Evolutionary conservation across 53 echinoderm and acorn worm species (phyloP).

Genomic region (Mesocentrotus franciscanus): DNA sequence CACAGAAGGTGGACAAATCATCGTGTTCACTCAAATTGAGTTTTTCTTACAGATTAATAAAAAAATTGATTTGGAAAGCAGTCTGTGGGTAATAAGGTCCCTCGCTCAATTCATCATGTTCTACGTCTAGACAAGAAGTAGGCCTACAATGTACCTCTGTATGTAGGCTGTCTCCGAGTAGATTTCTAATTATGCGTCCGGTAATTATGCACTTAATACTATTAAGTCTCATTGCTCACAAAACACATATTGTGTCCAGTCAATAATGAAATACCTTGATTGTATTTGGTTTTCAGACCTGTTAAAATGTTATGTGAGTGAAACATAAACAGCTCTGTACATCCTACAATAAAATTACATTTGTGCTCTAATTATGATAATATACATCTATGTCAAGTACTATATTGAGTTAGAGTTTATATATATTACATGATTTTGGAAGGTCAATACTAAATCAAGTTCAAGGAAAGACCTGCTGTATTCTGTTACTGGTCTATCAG

Average conservation of each 20-base stretch:
- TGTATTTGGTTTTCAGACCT: background rate
- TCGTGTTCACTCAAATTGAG: background rate
- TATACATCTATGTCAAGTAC: too few relatives aligned
- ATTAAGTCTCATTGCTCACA: background rate
- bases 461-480: too few relatives aligned
- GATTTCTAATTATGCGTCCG: conserved; percentile 8
- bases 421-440: too few relatives aligned
- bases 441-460: too few relatives aligned
- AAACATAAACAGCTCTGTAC: too few relatives aligned
- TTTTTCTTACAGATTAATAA: background rate
- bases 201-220: conserved; percentile 5
- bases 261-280: background rate
- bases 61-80: background rate
- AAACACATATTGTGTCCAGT: background rate
- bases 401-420: too few relatives aligned
- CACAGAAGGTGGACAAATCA: background rate
- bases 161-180: background rate
- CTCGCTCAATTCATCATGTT: background rate
- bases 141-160: too few relatives aligned
- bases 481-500: too few relatives aligned
- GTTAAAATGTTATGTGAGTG: background rate
- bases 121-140: background rate
- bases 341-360: too few relatives aligned
- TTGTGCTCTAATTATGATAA: too few relatives aligned
- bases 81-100: background rate